Evolutionary conservation across 2,888 invertebrate genomes (phyloP).

Genomic region (Helobdella robusta): DNA sequence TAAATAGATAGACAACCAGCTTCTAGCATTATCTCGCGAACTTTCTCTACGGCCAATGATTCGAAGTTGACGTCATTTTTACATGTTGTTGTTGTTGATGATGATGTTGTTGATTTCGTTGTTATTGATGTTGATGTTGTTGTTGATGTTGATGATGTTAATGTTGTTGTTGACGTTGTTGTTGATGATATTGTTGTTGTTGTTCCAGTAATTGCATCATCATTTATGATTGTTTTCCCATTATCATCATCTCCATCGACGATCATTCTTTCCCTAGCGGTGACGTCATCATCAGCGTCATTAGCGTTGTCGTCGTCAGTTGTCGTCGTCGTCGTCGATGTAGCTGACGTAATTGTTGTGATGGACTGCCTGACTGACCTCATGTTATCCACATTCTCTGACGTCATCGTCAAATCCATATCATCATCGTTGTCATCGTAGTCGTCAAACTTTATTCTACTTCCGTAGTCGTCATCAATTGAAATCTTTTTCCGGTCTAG

Average conservation of each 20-base stretch:
- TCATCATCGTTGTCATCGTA: not conserved
- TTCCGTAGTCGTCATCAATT: not conserved
- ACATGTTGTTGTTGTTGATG: too few species aligned
- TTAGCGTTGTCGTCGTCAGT: not conserved
- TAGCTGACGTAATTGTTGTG: not conserved
- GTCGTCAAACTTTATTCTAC: not conserved
- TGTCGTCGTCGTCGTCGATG: not conserved
- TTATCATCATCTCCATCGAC: constrained; percentile 6
- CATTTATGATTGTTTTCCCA: too few species aligned
- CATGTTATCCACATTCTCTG: not conserved
- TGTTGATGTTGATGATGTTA: too few species aligned
- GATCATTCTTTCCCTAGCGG: not conserved
- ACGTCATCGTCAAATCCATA: too few species aligned
- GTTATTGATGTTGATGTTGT: too few species aligned
- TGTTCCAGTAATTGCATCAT: too few species aligned
- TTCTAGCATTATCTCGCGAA: not conserved
- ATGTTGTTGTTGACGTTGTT: too few species aligned
- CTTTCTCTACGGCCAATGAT: constrained; percentile 2
- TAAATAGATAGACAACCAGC: too few species aligned
- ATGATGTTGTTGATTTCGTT: too few species aligned
- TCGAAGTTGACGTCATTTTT: too few species aligned
- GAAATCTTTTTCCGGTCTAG: not conserved
- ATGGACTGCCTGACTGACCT: not conserved
- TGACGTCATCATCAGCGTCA: constrained; percentile 5
- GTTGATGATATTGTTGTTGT: too few species aligned